Percentiles rank a stretch among this genome's conserved stretches.
phyloP scores from a whole-genome alignment of 2,888 invertebrate species.

The Amblyjoppa proteus region DNA sequence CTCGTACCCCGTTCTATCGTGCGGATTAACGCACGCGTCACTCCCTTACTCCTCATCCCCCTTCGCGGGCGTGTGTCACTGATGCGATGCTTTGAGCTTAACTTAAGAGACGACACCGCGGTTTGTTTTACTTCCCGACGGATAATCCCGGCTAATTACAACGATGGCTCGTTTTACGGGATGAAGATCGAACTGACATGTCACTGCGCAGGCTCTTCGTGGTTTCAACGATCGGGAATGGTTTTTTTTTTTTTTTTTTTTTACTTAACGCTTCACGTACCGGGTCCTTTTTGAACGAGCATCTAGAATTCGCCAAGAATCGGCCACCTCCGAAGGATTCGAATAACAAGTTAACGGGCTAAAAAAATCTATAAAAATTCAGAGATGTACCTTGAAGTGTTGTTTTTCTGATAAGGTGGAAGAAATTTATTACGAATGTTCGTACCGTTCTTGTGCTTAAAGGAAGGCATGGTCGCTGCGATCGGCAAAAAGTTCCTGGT shows the following conservation, averaged over 20 bases:
- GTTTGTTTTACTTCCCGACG: slow-evolving; percentile 10
- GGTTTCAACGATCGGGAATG: not conserved
- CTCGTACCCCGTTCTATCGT: slow-evolving; percentile 32
- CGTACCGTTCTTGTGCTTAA: too few species aligned
- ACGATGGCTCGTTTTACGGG: slow-evolving; percentile 5
- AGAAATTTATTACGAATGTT: too few species aligned
- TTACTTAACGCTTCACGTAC: too few species aligned
- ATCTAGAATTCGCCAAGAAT: too few species aligned
- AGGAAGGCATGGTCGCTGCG: too few species aligned
- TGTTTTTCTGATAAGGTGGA: too few species aligned
- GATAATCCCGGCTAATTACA: slow-evolving; percentile 9
- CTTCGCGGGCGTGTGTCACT: not conserved
- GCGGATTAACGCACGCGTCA: slow-evolving; percentile 24
- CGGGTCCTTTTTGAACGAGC: too few species aligned
- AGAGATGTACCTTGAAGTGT: too few species aligned
- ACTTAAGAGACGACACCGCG: slow-evolving; percentile 41
- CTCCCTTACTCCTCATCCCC: not conserved
- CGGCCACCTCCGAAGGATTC: too few species aligned
- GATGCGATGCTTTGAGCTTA: slow-evolving; percentile 20
- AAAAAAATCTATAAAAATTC: too few species aligned
- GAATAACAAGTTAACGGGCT: too few species aligned
- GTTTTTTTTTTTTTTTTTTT: not conserved
- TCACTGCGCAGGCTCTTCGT: not conserved
- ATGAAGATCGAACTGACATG: not conserved
- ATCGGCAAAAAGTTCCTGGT: too few species aligned